phyloP scores from a whole-genome alignment of 2,888 invertebrate species.

The Agrenia bidenticulata region DNA sequence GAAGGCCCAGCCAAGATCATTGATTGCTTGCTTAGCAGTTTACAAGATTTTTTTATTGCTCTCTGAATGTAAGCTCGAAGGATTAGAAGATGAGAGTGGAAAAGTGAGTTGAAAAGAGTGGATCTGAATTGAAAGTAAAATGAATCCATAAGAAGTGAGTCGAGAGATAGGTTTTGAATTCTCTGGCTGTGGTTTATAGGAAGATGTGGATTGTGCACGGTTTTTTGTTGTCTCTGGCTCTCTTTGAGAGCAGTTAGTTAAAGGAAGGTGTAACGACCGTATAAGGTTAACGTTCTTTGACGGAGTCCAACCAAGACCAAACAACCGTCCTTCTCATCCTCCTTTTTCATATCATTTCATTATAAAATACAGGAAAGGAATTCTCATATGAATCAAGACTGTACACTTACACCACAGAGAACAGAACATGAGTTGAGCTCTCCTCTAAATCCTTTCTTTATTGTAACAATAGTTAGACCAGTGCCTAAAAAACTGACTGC shows the following conservation, averaged over 20 bases:
- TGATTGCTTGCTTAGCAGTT: too few species aligned
- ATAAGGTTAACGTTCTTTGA: slow-evolving; percentile 46
- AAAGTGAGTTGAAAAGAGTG: too few species aligned
- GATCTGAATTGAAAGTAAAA: too few species aligned
- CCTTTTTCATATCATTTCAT: slow-evolving; percentile 8
- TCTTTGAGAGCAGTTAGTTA: not conserved
- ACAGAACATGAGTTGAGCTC: slow-evolving; percentile 7
- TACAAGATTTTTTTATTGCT: too few species aligned
- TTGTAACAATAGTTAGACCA: not conserved
- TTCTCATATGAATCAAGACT: not conserved
- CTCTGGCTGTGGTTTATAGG: slow-evolving; percentile 4
- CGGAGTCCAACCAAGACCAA: slow-evolving; percentile 27
- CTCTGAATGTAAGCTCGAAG: too few species aligned
- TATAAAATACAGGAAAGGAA: slow-evolving; percentile 11
- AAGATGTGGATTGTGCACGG: slow-evolving; percentile 3
- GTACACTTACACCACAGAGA: slow-evolving; percentile 2
- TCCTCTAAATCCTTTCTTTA: not conserved
- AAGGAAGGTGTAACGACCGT: slow-evolving; percentile 47
- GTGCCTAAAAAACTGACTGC: not conserved
- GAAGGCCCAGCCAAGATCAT: too few species aligned
- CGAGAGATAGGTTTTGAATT: not conserved
- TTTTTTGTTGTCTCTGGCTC: slow-evolving; percentile 7
- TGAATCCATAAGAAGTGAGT: too few species aligned
- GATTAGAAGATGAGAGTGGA: too few species aligned
- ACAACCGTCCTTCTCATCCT: slow-evolving; percentile 12